Evolutionary conservation across 2,113 vertebrate species (phyloP), one percentile per base, ranked within the genome.

Genomic region (Sapayoa aenigma): DNA sequence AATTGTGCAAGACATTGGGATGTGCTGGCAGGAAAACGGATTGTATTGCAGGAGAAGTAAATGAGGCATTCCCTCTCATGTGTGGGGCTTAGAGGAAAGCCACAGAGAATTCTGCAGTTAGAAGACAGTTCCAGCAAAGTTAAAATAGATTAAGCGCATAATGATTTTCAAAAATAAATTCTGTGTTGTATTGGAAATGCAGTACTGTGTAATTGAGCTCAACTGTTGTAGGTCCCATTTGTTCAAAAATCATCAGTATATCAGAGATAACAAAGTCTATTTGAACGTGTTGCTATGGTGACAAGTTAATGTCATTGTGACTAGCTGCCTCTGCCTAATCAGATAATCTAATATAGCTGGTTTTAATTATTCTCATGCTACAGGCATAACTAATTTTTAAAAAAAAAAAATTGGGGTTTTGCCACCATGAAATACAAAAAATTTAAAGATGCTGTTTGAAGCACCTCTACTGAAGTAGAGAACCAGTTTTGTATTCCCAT

Each of bases 281-380:
- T 92, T 91, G 95, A 86, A 84, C 71, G 12, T 5, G 96, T 98
- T 98, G 71, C 97, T 96, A 95, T 97, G 91, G 94, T 94, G 97
- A 97, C 93, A 88, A 53, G 89, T 95, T 92, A 82, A 88, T 94
- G 65, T 91, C 82, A 72, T 60, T 67, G 71, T 94, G 80, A 69
- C 90, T 90, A 83, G 94, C 69, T 94, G 77, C 84, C 86, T 94
- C 86, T 93, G 63, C 85, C 72, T 73, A 79, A 79, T 89, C 93
- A 93, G 93, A 95, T 96, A 93, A 92, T 86, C 87, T 96, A 83
- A 67, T 76, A 14, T 55, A 96, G 74, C 68, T 95, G 83, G 19
- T 47, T 96, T 91, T 96, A 95, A 94, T 97, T 82, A 52, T 93
- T 93, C 80, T 95, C 47, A 63, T 2, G 37, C 94, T 95, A 94